A percentile compares a stretch with the other conserved stretches of the same genome.
Conservation (phyloP, 53 echinoderm and acorn worm genomes). For the Luidia sarsii region DNA sequence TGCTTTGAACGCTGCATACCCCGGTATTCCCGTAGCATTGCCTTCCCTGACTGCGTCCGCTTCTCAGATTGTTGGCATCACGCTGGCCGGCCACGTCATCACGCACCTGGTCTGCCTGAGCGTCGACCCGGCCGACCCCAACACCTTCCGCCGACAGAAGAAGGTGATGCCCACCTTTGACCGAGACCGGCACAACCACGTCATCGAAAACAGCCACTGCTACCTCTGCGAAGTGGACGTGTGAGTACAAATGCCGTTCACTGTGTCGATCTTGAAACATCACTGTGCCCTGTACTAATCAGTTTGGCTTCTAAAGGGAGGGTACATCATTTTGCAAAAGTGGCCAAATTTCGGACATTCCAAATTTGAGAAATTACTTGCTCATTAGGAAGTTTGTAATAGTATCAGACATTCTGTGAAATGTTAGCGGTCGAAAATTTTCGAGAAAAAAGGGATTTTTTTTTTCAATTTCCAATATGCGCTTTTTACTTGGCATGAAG, state of each 20-base stretch:
- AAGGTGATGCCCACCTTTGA: constrained; percentile 76
- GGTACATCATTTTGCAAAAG: too few species aligned
- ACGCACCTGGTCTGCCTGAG: constrained; percentile 75
- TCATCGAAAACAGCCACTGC: constrained; percentile 94
- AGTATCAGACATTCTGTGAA: too few species aligned
- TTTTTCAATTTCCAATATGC: too few species aligned
- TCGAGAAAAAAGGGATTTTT: too few species aligned
- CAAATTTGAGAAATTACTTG: too few species aligned
- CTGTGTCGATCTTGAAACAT: not conserved
- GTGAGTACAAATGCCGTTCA: constrained; percentile 74
- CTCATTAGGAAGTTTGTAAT: too few species aligned
- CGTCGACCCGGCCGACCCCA: constrained; percentile 84
- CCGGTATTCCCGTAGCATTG: too few species aligned
- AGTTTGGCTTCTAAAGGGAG: not conserved
- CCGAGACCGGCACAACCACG: constrained; percentile 79
- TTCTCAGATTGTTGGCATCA: constrained; percentile 74
- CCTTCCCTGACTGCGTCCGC: too few species aligned
- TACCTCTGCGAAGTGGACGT: constrained; percentile 92
- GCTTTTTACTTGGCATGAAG: too few species aligned
- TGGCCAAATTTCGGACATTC: too few species aligned
- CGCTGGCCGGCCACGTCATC: constrained; percentile 67
- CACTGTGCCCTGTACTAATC: not conserved
- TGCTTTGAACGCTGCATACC: too few species aligned
- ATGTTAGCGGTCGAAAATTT: not conserved
- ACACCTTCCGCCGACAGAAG: constrained; percentile 32